Evolutionary conservation across 92 coral and sea anemone species (phyloP), one percentile per base, ranked within the genome.

Genomic region (Phenganax subtilis): DNA sequence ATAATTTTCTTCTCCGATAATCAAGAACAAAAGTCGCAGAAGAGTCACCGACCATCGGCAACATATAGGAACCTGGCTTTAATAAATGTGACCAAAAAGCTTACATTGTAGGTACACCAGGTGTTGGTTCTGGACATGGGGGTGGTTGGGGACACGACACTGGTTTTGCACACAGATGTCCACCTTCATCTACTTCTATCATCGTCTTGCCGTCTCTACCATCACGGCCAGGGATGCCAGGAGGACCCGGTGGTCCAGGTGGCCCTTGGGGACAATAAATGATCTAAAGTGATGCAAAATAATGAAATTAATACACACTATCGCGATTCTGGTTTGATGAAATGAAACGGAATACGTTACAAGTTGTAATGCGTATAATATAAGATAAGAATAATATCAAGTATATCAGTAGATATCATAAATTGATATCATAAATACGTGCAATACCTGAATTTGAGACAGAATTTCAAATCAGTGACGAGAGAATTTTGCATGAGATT

Each of bases 131-230:
- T 12, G 90, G 79, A 51, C 69, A 74, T 8, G 90, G 87, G 0
- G 88, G 82, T 47, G 85, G 88, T 28, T 84, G 82, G 11, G 90
- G 80, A 53, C 71, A 75, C 10, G 87, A 68, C 0, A 85, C 51
- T 27, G 87, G 88, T 28, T 83, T 76, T n/a, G 90, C 58, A 57
- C 71, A 75, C 3, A 84, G 62, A 6, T 84, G 37, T 14, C 89
- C 89, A 44, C 71, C 88, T 61, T 89, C 86, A 85, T 91, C 87
- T 61, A 90, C 90, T 8, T 89, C 91, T 12, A 92, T 91, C 29
- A 90, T 82, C 53, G 88, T 91, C 53, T 91, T 80, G 0, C 97
- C 97, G 80, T 91, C 97, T 77, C 91, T 86, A 9, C 97, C 97
- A 75, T 91, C 97, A 66, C 97, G 85, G 12, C 97, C 97, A 54